Evolutionary conservation across 1,140 invertebrate species (phyloP).

Genomic region (Nasonia giraulti): DNA sequence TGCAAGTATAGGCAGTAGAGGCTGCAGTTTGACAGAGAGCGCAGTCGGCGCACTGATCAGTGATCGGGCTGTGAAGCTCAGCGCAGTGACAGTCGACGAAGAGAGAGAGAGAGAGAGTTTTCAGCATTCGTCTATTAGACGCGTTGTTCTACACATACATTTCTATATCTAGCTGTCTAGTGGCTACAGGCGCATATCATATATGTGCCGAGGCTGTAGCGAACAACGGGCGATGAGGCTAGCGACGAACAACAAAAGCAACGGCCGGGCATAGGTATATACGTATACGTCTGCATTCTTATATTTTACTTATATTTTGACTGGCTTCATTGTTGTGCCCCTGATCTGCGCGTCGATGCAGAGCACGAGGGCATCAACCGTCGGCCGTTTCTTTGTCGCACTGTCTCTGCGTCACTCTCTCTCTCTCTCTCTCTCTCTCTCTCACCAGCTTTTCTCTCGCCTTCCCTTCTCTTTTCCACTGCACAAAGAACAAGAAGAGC

Average conservation of each 20-base stretch:
- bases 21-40: background rate
- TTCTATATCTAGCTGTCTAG: background rate
- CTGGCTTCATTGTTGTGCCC: background rate
- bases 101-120: background rate
- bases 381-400: slow-evolving; percentile 43
- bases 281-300: background rate
- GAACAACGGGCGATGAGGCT: background rate
- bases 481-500: background rate
- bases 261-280: background rate
- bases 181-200: background rate
- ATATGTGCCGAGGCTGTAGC: background rate
- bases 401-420: slow-evolving; percentile 32
- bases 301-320: background rate
- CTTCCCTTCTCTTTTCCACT: background rate
- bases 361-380: background rate
- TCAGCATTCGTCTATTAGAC: background rate
- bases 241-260: background rate
- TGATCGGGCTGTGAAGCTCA: too few species aligned
- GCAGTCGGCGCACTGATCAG: background rate
- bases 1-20: background rate
- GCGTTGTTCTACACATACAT: background rate
- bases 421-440: slow-evolving; percentile 26
- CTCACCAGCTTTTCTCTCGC: too few species aligned
- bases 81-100: background rate
- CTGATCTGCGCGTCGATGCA: background rate